Conservation (phyloP, 2,113 vertebrate genomes). For the Misgurnus mizolepis region DNA sequence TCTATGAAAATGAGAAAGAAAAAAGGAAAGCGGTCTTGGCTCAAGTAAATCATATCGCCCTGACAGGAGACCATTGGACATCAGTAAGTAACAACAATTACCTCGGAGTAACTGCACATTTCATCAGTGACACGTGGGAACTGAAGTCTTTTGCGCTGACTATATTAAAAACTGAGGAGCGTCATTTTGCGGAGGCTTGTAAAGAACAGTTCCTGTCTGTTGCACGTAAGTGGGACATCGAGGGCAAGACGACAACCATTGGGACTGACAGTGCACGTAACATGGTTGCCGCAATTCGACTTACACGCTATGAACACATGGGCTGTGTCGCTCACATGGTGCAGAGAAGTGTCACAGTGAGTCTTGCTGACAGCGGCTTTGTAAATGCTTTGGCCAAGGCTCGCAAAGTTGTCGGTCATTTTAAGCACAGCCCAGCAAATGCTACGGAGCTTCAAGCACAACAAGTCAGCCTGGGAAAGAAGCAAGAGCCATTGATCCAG, state of each 20-base stretch:
- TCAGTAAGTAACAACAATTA: constrained; percentile 44
- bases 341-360: constrained; percentile 36
- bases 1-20: constrained; percentile 25
- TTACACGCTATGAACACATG: constrained; percentile 38
- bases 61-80: constrained; percentile 47
- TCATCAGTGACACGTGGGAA: not conserved
- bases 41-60: not conserved
- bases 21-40: no score
- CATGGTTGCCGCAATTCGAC: constrained; percentile 40
- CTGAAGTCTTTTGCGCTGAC: constrained; percentile 36
- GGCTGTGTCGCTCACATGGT: constrained; percentile 44
- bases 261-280: constrained; percentile 45
- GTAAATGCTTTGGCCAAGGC: constrained; percentile 40
- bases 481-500: constrained; percentile 31
- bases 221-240: constrained; percentile 17
- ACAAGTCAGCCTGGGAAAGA: not conserved
- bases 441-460: no score
- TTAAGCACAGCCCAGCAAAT: constrained; percentile 43
- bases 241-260: constrained; percentile 21
- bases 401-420: constrained; percentile 38
- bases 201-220: no score
- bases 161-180: no score
- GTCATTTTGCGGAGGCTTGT: constrained; percentile 21
- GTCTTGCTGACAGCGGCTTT: constrained; percentile 42
- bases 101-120: no score